A percentile compares a stretch with the other conserved stretches of the same genome.
These are phyloP conservation scores for Aythya baeri DNA, from an alignment of 2,113 vertebrate genomes.

Conservation along the genomic window DNA sequence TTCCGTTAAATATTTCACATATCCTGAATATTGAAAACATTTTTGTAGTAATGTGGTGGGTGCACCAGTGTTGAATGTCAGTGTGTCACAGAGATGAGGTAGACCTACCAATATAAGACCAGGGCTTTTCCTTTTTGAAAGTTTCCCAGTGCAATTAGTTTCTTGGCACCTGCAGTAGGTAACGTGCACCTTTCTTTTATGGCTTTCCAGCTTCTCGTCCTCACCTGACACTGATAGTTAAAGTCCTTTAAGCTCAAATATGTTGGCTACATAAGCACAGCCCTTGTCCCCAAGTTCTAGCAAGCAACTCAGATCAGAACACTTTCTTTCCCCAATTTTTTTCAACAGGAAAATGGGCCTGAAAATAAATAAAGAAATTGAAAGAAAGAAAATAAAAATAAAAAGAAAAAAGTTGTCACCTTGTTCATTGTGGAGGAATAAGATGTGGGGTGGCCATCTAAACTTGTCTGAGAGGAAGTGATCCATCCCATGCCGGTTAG, in stretches of 20 bases:
- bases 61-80: not conserved
- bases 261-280: not conserved
- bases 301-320: not conserved
- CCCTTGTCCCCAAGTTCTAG: not conserved
- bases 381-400: too few relatives aligned
- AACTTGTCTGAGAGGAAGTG: not conserved
- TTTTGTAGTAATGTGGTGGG: not conserved
- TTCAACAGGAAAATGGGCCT: not conserved
- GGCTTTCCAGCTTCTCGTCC: not conserved
- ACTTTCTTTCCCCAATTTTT: not conserved
- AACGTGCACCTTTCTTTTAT: not conserved
- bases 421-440: not conserved
- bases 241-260: not conserved
- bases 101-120: not conserved
- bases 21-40: not conserved
- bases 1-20: not conserved
- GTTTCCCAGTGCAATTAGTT: not conserved
- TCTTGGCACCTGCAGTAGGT: not conserved
- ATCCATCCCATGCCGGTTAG: not conserved
- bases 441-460: not conserved
- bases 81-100: fast-evolving
- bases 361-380: not conserved
- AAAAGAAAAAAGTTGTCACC: too few relatives aligned
- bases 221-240: not conserved
- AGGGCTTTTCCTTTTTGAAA: not conserved